Evolutionary conservation across 2,113 vertebrate species (phyloP).

Genomic region (Acrocephalus kingi): DNA sequence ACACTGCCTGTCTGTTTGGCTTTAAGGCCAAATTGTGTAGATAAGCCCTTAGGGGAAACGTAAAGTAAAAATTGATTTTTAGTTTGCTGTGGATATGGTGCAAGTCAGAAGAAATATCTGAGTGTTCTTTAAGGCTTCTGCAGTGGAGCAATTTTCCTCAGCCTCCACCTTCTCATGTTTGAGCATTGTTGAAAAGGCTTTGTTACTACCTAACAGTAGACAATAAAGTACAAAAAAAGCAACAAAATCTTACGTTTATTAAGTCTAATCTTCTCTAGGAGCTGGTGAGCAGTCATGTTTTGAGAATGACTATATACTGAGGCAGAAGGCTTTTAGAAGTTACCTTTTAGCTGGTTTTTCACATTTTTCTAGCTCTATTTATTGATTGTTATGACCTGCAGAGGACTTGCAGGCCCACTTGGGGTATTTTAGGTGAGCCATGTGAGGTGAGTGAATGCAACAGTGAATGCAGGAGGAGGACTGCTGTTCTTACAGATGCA

Average conservation of each 20-base stretch:
- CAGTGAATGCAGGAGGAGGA: neutral
- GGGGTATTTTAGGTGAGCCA: neutral
- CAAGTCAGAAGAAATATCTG: neutral
- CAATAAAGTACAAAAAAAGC: slow-evolving; percentile 10
- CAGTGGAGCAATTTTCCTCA: slow-evolving; percentile 14
- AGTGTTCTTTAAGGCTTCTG: neutral
- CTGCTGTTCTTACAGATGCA: neutral
- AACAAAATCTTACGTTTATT: neutral
- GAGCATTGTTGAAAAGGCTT: slow-evolving; percentile 19
- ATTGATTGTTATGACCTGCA: neutral
- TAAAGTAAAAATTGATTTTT: slow-evolving; percentile 39
- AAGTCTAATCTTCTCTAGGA: neutral
- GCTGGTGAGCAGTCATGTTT: neutral
- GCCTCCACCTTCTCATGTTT: neutral
- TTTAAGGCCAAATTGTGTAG: neutral
- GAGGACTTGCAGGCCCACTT: neutral
- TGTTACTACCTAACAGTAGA: neutral
- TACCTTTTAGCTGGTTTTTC: neutral
- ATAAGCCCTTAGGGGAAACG: neutral
- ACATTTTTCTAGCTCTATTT: neutral
- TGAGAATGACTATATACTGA: neutral
- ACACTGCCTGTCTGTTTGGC: neutral
- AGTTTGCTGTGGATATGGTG: slow-evolving; percentile 14
- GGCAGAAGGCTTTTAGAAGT: neutral
- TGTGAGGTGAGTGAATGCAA: neutral